Evolutionary conservation across 2,888 invertebrate species (phyloP), one percentile per base, ranked within the genome.

Genomic region (Carcina quercana): DNA sequence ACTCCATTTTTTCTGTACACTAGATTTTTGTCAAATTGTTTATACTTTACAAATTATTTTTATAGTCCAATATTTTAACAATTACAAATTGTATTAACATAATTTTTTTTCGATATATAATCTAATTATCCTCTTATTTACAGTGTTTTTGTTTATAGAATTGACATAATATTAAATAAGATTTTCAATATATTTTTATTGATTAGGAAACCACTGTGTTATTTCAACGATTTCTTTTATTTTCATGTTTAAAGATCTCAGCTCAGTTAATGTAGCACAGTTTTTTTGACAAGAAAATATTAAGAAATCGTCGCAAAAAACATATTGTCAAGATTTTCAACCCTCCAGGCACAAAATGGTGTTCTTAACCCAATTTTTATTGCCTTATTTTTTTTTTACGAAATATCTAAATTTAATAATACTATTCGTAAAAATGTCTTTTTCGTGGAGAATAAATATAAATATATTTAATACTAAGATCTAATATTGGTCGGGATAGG

Each of bases 401-500:
- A 71, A 72, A 80, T 70, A 60, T 75, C 79, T 80, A 79, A 69
- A 78, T 75, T n/a, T 82, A 83, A 75, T 82, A 83, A 83, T 83
- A 83, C 83, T 82, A 79, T 82, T 74, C 78, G 83, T 83, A 83
- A 83, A 83, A 82, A 83, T 83, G 83, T 83, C 83, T 83, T 83
- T 78, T 73, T 68, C 55, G 53, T 64, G 66, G 74, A 75, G 67
- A 69, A 79, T 78, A 79, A 78, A 82, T 80, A 82, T 78, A 76
- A 68, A 70, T 73, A 70, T 59, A 64, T 63, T 59, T 61, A 53
- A 63, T 63, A 63, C 74, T 79, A 79, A 65, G 50, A 62, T 54
- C 74, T 79, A 80, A 64, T 51, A 70, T 83, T 82, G 83, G 82
- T 82, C 82, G 61, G 78, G 76, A 24, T 24, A 80, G 75, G 78